These are phyloP conservation scores for Pachyuromys duprasi DNA, from an alignment of 2,797 vertebrate species.

Conservation along the genomic window DNA sequence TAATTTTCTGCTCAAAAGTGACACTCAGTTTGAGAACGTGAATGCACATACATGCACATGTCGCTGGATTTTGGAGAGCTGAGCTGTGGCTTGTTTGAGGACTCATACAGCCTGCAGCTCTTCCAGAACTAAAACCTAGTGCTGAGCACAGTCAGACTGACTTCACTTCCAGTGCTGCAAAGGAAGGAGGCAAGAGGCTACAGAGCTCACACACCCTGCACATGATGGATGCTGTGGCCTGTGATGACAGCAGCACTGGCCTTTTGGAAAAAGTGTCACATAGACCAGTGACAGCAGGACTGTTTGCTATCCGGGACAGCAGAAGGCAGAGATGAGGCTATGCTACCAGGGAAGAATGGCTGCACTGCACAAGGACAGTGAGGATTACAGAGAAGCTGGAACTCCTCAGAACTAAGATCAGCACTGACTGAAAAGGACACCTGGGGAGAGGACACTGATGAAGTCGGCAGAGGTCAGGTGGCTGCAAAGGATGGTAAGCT, in stretches of 20 bases:
- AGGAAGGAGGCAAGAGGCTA: background rate
- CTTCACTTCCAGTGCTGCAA: background rate
- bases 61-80: background rate
- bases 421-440: background rate
- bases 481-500: background rate
- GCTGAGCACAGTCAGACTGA: background rate
- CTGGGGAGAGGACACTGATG: background rate
- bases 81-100: background rate
- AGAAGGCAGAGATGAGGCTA: background rate
- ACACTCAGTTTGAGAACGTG: background rate
- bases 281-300: background rate
- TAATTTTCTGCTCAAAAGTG: background rate
- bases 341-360: background rate
- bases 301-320: background rate
- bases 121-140: background rate
- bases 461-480: background rate
- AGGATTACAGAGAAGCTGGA: background rate
- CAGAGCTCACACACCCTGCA: background rate
- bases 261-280: background rate
- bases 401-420: background rate
- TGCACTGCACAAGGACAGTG: background rate
- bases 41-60: fast-evolving
- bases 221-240: background rate
- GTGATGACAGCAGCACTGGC: background rate
- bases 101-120: background rate